These are phyloP conservation scores for Mesitornis unicolor DNA, from an alignment of 2,113 vertebrate genomes.

Conservation along the genomic window DNA sequence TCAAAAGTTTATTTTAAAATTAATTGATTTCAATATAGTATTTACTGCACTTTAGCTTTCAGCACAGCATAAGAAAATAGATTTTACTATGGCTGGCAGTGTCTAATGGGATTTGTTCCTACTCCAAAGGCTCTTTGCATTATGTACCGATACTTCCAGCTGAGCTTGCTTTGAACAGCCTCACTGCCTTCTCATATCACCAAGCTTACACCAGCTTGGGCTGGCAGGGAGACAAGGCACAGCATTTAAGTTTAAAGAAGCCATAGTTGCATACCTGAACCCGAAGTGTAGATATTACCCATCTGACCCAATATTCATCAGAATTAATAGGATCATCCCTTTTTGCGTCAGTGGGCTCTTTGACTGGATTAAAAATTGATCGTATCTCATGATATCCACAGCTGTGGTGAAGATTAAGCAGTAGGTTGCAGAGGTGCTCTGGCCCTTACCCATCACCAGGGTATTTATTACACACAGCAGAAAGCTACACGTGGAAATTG, in stretches of 20 bases:
- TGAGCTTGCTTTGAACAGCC: neutral
- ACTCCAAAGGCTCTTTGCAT: neutral
- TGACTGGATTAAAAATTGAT: neutral
- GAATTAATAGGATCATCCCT: neutral
- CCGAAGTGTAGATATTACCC: neutral
- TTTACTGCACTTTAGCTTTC: constrained; percentile 37
- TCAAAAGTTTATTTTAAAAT: neutral
- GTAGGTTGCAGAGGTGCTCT: neutral
- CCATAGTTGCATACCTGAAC: neutral
- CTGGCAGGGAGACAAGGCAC: neutral
- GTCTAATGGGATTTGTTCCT: constrained; percentile 11
- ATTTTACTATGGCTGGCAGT: neutral
- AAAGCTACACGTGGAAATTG: accelerated
- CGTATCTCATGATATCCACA: neutral
- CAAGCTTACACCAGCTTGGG: neutral
- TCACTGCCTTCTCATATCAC: neutral
- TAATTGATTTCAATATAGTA: neutral
- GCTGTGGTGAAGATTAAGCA: neutral
- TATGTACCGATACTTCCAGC: neutral
- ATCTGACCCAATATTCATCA: neutral
- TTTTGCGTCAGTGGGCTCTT: neutral
- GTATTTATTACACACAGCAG: neutral
- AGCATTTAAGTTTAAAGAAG: neutral
- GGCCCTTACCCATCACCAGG: neutral
- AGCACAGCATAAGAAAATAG: neutral